A percentile compares a stretch with the other conserved stretches of the same genome.
These are phyloP conservation scores for Amphipoea oculea DNA, from an alignment of 2,888 invertebrate genomes.

Conservation along the genomic window DNA sequence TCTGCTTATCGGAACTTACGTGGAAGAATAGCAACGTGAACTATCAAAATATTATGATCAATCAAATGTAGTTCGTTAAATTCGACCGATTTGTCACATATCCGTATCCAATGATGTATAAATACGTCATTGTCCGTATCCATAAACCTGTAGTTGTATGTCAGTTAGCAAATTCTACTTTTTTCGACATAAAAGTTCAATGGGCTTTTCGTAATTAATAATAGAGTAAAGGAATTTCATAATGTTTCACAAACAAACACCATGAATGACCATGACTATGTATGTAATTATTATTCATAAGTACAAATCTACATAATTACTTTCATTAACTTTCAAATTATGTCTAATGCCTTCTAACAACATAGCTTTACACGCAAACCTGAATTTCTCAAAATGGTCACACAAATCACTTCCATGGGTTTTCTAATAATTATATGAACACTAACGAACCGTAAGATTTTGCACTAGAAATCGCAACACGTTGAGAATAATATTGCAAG, in stretches of 20 bases:
- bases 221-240: not conserved
- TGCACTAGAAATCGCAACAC: conserved; percentile 24
- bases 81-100: not conserved
- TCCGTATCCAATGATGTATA: too few relatives aligned
- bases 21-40: not conserved
- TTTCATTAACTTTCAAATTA: conserved; percentile 20
- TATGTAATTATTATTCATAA: conserved; percentile 23
- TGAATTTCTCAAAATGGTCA: conserved; percentile 17
- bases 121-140: too few relatives aligned
- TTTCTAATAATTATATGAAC: conserved; percentile 7
- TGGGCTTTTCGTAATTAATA: not conserved
- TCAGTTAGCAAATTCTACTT: not conserved
- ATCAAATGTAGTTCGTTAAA: not conserved
- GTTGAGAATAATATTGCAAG: conserved; percentile 49
- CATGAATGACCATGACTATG: conserved; percentile 7
- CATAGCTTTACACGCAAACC: conserved; percentile 36
- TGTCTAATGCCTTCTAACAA: conserved; percentile 19
- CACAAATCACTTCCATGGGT: conserved; percentile 34
- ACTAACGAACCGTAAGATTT: conserved; percentile 27
- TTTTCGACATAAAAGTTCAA: conserved; percentile 7
- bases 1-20: not conserved
- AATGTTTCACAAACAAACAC: not conserved
- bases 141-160: not conserved
- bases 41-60: not conserved
- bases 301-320: not conserved